A percentile compares a stretch with the other conserved stretches of the same genome.
phyloP scores from a whole-genome alignment of 2,113 vertebrate species.

The Lepus europaeus region DNA sequence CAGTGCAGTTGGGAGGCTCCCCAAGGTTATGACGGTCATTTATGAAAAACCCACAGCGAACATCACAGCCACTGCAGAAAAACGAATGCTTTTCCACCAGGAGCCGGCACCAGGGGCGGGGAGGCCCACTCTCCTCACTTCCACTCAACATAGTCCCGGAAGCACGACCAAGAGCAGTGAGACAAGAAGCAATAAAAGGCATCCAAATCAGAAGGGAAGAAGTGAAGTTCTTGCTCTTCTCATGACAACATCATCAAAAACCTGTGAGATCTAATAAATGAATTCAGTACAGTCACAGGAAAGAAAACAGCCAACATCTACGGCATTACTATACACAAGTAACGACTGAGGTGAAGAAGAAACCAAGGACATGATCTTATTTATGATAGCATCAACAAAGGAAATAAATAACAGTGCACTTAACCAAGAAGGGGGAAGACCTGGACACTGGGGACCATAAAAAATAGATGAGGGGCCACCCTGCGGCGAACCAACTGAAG shows the following conservation, averaged over 20 bases:
- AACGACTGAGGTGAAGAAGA: not conserved
- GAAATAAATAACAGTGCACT: not conserved
- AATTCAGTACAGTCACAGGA: not conserved
- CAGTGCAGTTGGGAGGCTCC: not conserved
- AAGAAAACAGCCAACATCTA: not conserved
- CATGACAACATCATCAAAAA: not conserved
- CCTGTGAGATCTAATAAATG: not conserved
- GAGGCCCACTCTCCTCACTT: not conserved
- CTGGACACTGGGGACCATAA: too few species aligned
- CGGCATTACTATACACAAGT: not conserved
- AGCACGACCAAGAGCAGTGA: not conserved
- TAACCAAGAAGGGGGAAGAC: not conserved
- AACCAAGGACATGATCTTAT: not conserved
- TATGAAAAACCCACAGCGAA: not conserved
- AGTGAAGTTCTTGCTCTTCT: too few species aligned
- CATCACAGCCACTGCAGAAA: too few species aligned
- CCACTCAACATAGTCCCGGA: not conserved
- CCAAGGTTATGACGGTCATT: not conserved
- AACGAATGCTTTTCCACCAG: not conserved
- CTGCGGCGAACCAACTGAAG: too few species aligned
- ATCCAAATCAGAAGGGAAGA: not conserved
- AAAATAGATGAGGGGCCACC: too few species aligned
- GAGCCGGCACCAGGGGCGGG: not conserved
- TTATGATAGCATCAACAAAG: not conserved
- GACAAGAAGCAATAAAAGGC: not conserved